Conservation (phyloP, 1,140 invertebrate species). For the Neodiprion pinetum region DNA sequence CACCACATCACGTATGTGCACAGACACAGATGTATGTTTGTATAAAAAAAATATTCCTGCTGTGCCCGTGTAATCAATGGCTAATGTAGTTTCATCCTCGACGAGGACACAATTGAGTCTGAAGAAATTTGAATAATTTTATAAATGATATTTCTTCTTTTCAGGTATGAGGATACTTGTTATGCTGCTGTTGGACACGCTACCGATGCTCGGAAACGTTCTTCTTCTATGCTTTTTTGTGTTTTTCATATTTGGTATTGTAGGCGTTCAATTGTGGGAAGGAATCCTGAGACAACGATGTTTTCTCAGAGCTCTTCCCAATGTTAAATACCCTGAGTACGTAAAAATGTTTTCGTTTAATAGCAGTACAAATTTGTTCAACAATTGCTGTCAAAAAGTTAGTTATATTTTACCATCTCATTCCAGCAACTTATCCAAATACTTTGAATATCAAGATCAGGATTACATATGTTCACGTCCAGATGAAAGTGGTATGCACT, state of each 20-base stretch:
- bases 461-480: conserved; percentile 97
- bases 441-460: conserved; percentile 87
- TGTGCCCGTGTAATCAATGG: neutral
- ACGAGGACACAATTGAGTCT: no score
- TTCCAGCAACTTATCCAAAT: conserved; percentile 72
- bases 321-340: conserved; percentile 78
- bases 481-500: conserved; percentile 95
- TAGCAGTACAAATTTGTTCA: no score
- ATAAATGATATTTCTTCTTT: conserved; percentile 33
- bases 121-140: neutral
- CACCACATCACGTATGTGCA: neutral
- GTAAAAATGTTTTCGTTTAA: conserved; percentile 49
- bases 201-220: conserved; percentile 99
- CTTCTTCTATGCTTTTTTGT: conserved; percentile 99
- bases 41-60: neutral
- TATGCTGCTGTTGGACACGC: conserved; percentile 97
- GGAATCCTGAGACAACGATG: conserved; percentile 94
- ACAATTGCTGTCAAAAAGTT: no score
- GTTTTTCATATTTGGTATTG: conserved; percentile 99
- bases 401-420: neutral
- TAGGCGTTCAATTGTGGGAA: conserved; percentile 99
- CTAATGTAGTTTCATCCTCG: no score
- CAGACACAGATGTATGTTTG: neutral
- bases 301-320: conserved; percentile 75
- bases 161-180: conserved; percentile 98